Percentiles rank a stretch among this genome's conserved stretches.
These are phyloP conservation scores for Drosophila lutescens DNA, from an alignment of 2,888 invertebrate species.

Conservation along the genomic window DNA sequence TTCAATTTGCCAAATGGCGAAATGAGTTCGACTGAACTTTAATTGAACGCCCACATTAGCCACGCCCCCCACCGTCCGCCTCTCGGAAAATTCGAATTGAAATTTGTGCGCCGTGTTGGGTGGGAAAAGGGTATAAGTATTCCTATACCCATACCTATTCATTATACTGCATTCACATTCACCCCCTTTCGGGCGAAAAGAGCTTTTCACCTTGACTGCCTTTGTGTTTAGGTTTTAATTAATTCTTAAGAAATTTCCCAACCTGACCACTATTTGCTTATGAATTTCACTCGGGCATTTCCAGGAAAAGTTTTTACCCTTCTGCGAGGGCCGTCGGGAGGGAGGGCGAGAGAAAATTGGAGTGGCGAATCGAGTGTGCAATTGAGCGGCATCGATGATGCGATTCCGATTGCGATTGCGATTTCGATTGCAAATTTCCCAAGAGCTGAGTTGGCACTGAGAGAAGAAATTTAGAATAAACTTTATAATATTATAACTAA, in stretches of 20 bases:
- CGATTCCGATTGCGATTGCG: slow-evolving; percentile 9
- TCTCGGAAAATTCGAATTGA: slow-evolving; percentile 7
- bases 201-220: slow-evolving; percentile 26
- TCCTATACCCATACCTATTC: neutral
- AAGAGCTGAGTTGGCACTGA: slow-evolving; percentile 8
- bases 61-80: neutral
- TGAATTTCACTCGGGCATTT: slow-evolving; percentile 30
- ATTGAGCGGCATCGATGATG: slow-evolving; percentile 37
- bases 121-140: neutral
- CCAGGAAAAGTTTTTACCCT: slow-evolving; percentile 30
- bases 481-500: too few species aligned
- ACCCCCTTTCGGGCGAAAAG: slow-evolving; percentile 5
- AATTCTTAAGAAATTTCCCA: slow-evolving; percentile 58
- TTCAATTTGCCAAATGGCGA: slow-evolving; percentile 43
- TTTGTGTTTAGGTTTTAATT: slow-evolving; percentile 60
- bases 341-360: slow-evolving; percentile 1
- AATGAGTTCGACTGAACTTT: slow-evolving; percentile 49
- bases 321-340: neutral
- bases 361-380: slow-evolving; percentile 24
- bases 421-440: slow-evolving; percentile 30
- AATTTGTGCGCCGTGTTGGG: slow-evolving; percentile 4
- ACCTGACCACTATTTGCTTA: slow-evolving; percentile 37
- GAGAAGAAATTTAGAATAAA: neutral
- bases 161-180: slow-evolving; percentile 22
- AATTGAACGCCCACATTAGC: slow-evolving; percentile 45